Conservation (phyloP, 2,113 vertebrate species). For the Colius striatus region DNA sequence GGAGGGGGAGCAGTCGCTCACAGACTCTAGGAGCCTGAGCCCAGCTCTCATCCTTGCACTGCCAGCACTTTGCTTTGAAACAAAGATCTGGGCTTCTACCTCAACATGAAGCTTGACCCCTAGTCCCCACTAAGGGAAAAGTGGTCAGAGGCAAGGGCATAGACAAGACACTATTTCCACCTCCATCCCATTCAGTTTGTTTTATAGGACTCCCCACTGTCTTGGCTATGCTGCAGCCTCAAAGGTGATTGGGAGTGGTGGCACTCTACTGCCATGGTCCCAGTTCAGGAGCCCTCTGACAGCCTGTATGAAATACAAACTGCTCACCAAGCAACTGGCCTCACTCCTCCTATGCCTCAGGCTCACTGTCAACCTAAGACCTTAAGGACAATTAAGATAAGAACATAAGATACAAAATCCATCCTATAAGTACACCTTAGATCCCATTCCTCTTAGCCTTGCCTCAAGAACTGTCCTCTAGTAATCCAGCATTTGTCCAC, state of each 20-base stretch:
- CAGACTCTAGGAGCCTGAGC: neutral
- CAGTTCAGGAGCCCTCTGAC: neutral
- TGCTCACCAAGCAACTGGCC: neutral
- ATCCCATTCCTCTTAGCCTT: neutral
- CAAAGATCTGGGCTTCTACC: neutral
- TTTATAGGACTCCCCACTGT: neutral
- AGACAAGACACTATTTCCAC: neutral
- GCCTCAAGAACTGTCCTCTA: neutral
- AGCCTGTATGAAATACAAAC: neutral
- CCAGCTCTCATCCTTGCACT: neutral
- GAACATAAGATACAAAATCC: neutral
- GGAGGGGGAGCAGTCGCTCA: accelerated
- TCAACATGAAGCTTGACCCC: neutral
- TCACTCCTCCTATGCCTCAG: neutral
- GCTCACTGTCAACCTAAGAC: neutral
- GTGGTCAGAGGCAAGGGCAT: neutral
- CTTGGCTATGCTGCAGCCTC: neutral
- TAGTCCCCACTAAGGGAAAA: neutral
- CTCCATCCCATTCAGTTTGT: neutral
- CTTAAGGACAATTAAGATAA: neutral
- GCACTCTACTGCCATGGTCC: neutral
- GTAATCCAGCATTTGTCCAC: neutral
- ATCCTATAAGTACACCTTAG: neutral
- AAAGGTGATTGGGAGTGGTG: neutral
- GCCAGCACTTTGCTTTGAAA: neutral